Conservation (phyloP, 2,797 vertebrate species). For the Helostoma temminkii region DNA sequence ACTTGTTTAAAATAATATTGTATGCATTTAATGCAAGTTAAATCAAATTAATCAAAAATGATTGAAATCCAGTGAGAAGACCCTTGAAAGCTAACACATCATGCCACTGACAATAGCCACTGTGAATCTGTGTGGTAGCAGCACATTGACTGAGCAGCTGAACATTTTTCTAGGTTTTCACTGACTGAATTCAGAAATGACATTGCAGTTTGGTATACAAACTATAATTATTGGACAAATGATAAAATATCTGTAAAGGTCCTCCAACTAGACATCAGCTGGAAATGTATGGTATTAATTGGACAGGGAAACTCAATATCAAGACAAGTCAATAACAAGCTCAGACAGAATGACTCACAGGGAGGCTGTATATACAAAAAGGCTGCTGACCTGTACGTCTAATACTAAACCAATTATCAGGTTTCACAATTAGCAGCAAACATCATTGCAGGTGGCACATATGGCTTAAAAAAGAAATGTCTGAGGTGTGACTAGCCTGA, state of each 20-base stretch:
- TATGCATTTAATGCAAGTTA: neutral
- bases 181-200: slow-evolving; percentile 32
- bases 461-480: slow-evolving; percentile 1
- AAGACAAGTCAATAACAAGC: slow-evolving; percentile 17
- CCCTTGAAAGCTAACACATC: slow-evolving; percentile 16
- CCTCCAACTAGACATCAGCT: slow-evolving; percentile 7
- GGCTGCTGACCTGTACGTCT: neutral
- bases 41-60: slow-evolving; percentile 8
- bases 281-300: slow-evolving; percentile 10
- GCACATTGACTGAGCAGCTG: slow-evolving; percentile 11
- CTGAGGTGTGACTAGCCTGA: slow-evolving; percentile 1
- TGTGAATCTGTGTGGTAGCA: slow-evolving; percentile 17
- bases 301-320: slow-evolving; percentile 17
- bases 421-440: slow-evolving; percentile 11
- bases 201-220: slow-evolving; percentile 20
- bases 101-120: slow-evolving; percentile 3
- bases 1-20: neutral
- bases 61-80: neutral
- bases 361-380: slow-evolving; percentile 13
- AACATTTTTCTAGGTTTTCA: slow-evolving; percentile 26
- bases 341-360: slow-evolving; percentile 11
- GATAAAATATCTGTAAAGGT: slow-evolving; percentile 25
- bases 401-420: slow-evolving; percentile 11
- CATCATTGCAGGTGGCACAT: neutral
- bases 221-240: slow-evolving; percentile 43